Evolutionary conservation across 2,888 invertebrate species (phyloP).

Genomic region (Eucera pruinosa): DNA sequence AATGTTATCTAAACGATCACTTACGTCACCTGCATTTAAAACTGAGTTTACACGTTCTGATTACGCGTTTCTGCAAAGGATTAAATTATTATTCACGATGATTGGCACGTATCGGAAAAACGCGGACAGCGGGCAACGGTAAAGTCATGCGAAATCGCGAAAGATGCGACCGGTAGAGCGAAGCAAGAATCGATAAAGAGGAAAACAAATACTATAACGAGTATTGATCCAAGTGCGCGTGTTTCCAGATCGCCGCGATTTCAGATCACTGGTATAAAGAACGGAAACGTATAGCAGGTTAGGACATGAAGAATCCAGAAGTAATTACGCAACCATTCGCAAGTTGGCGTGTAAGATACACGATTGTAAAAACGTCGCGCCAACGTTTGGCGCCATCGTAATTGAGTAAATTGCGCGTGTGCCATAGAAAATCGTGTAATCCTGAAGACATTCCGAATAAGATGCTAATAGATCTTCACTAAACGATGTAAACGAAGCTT

Average conservation of each 20-base stretch:
- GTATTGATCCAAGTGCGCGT: slow-evolving; percentile 22
- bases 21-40: no score
- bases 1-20: no score
- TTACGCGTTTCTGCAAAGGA: no score
- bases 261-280: not conserved
- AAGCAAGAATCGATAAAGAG: slow-evolving; percentile 11
- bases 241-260: slow-evolving; percentile 4
- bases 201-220: slow-evolving; percentile 20
- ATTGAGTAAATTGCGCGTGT: not conserved
- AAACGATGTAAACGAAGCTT: no score
- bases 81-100: no score
- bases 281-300: not conserved
- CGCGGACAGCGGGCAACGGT: not conserved
- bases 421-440: not conserved
- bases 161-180: slow-evolving; percentile 3
- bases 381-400: slow-evolving; percentile 3
- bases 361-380: not conserved
- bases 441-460: not conserved
- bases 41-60: no score
- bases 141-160: slow-evolving; percentile 16
- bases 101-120: not conserved
- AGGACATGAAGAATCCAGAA: slow-evolving; percentile 18
- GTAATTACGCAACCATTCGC: slow-evolving; percentile 29
- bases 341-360: not conserved
- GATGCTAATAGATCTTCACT: not conserved